These are phyloP conservation scores for Carabus problematicus DNA, from an alignment of 2,888 invertebrate species.

Conservation along the genomic window DNA sequence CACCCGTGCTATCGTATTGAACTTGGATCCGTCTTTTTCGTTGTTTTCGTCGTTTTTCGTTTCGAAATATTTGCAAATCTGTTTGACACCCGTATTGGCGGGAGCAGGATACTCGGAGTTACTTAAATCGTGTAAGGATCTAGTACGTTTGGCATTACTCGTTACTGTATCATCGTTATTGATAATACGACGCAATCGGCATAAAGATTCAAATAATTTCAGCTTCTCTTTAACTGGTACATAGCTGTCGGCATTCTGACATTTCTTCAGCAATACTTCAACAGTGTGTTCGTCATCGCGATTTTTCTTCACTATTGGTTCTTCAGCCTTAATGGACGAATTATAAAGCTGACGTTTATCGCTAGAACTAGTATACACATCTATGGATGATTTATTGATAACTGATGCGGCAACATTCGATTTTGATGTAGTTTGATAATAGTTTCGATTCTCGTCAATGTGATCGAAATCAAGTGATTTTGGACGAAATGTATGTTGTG, in stretches of 20 bases:
- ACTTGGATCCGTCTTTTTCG: constrained; percentile 25
- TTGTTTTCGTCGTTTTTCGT: constrained; percentile 55
- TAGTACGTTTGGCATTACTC: constrained; percentile 65
- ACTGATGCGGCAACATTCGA: constrained; percentile 31
- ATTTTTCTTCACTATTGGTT: constrained; percentile 1
- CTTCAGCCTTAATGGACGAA: constrained; percentile 9
- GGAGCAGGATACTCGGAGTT: constrained; percentile 62
- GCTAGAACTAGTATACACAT: constrained; percentile 7
- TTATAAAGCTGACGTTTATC: constrained; percentile 17
- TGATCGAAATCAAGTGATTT: constrained; percentile 30
- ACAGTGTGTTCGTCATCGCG: constrained; percentile 57
- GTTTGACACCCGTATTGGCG: constrained; percentile 64
- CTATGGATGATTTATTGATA: constrained; percentile 42
- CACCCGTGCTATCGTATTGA: constrained; percentile 31
- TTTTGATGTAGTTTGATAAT: constrained; percentile 16
- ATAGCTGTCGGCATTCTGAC: constrained; percentile 68
- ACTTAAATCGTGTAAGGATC: constrained; percentile 71
- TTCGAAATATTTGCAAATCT: constrained; percentile 76
- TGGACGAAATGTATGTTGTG: constrained; percentile 35
- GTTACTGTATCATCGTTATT: constrained; percentile 71
- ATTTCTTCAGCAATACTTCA: constrained; percentile 61
- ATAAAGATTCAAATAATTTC: constrained; percentile 73
- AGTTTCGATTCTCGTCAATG: constrained; percentile 32
- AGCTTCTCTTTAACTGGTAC: constrained; percentile 76
- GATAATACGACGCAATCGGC: constrained; percentile 67